Evolutionary conservation across 2,113 vertebrate species (phyloP), one percentile per base, ranked within the genome.

Genomic region (Pterocles orientalis): DNA sequence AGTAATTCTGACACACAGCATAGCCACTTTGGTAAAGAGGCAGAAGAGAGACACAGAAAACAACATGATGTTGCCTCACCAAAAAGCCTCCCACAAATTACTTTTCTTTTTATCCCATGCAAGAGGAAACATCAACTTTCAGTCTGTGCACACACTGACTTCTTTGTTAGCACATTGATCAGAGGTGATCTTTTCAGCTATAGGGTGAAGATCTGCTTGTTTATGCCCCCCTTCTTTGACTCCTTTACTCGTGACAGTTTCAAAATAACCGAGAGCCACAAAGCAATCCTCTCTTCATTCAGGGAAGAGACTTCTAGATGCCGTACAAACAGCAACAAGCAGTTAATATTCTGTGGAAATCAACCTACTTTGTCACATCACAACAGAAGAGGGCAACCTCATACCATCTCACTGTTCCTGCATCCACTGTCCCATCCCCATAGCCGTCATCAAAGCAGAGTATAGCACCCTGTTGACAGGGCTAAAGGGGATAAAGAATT

Each of bases 341-440:
- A 31, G 11, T 50, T 57, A 21, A 39, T 51, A 20, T 41, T 39
- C 48, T 81, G 8, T 23, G 79, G 25, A 69, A 73, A 73, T 48
- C 86, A 78, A 61, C 28, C 50, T 92, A 34, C 81, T 62, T 48
- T 70, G 41, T 91, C 76, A 66, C 24, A 93, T 91, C 76, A 66
- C 24, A 93, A 95, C 96, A 94, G 93, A 88, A 97, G 97, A 95
- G 95, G 97, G 97, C 97, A 95, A 86, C 69, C 91, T 96, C 82
- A 83, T 12, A 82, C 79, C 77, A 68, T 28, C 34, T 54, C 68
- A 64, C 29, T 48, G 36, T 56, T 86, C 34, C 64, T 9, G 7
- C 0, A 0, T 20, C 66, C 39, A 14, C 34, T 45, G 43, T 33
- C 19, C 81, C 20, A 51, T 16, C 23, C 34, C 41, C 14, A 47